Conservation (phyloP, 2,113 vertebrate species). For the Marmota flaviventris region DNA sequence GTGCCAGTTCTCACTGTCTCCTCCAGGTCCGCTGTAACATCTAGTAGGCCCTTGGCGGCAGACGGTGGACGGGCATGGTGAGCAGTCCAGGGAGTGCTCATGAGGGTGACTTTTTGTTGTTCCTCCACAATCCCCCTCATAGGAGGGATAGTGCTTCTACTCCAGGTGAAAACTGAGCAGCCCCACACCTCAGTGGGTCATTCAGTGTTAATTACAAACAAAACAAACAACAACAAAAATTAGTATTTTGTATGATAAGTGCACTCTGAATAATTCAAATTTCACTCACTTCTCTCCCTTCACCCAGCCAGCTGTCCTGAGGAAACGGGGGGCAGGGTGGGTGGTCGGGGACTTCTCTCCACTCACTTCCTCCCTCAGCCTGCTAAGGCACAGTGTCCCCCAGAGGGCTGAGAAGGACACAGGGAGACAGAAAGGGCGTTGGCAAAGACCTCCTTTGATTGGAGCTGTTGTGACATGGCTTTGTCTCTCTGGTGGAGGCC, state of each 20-base stretch:
- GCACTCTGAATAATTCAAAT: not conserved
- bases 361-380: not conserved
- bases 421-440: not conserved
- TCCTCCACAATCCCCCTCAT: not conserved
- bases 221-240: not conserved
- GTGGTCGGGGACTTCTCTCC: not conserved
- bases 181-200: not conserved
- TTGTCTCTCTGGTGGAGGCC: not conserved
- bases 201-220: not conserved
- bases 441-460: not conserved
- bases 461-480: not conserved
- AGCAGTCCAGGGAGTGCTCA: accelerated
- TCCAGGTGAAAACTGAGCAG: not conserved
- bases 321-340: not conserved
- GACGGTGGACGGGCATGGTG: accelerated
- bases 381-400: not conserved
- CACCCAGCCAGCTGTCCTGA: not conserved
- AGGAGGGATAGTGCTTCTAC: too few species aligned
- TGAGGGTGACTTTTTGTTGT: not conserved
- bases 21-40: not conserved
- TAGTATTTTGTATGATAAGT: not conserved
- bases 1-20: not conserved
- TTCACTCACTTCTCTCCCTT: not conserved
- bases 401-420: not conserved
- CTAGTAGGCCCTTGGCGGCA: not conserved